Percentiles rank a stretch among this genome's conserved stretches.
These are phyloP conservation scores for Helicolenus hilgendorfi DNA, from an alignment of 2,797 vertebrate species.

Conservation along the genomic window DNA sequence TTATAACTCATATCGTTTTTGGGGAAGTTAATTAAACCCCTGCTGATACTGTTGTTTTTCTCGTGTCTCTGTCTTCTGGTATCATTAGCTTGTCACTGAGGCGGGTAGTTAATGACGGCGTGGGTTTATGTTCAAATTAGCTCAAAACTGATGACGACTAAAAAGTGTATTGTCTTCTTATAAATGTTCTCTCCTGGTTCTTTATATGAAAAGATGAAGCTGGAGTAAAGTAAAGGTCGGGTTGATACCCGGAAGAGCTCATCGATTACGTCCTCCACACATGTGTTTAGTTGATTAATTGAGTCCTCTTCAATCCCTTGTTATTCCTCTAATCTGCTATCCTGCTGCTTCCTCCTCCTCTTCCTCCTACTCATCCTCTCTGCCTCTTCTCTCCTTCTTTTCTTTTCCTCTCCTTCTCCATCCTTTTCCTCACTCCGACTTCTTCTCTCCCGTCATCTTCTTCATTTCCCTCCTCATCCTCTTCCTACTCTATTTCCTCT, in stretches of 20 bases:
- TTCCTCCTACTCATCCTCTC: background rate
- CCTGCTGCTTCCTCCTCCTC: background rate
- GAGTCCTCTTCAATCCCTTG: constrained; percentile 3
- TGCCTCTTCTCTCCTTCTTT: background rate
- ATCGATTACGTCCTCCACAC: background rate
- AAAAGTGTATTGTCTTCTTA: too few relatives aligned
- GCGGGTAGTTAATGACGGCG: background rate
- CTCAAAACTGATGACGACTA: background rate
- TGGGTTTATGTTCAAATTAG: background rate
- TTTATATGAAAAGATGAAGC: background rate
- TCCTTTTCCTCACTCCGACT: background rate
- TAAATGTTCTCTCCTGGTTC: background rate
- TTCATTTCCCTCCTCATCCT: background rate
- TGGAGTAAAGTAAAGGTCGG: too few relatives aligned
- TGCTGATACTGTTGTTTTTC: background rate
- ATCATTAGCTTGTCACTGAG: background rate
- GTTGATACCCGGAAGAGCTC: background rate
- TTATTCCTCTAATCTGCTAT: background rate
- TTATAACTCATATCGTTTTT: background rate
- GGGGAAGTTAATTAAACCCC: background rate
- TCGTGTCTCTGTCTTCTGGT: background rate
- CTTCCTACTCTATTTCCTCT: background rate
- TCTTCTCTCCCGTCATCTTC: background rate
- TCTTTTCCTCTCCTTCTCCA: background rate
- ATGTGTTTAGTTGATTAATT: constrained; percentile 33